Percentiles rank a stretch among this genome's conserved stretches.
phyloP scores from a whole-genome alignment of 2,797 vertebrate species.

The Oryzias sinensis region DNA sequence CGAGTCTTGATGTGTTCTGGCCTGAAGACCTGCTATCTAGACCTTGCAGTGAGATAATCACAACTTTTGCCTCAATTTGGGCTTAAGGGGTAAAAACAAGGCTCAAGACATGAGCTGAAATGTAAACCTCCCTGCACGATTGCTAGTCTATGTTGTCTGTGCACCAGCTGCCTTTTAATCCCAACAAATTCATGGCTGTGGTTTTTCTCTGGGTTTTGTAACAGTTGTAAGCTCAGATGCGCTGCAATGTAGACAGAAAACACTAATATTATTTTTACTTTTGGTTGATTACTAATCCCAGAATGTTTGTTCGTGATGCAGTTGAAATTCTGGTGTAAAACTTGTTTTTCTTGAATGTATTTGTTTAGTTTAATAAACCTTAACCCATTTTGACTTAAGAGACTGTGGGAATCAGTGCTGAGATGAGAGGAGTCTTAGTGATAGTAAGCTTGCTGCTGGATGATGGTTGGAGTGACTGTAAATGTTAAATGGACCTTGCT shows the following conservation, averaged over 20 bases:
- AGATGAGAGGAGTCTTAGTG: not conserved
- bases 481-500: too few relatives aligned
- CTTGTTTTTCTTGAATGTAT: not conserved
- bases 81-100: not conserved
- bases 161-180: not conserved
- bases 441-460: too few relatives aligned
- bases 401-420: not conserved
- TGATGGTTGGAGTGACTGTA: too few relatives aligned
- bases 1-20: not conserved
- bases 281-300: not conserved
- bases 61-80: not conserved
- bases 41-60: not conserved
- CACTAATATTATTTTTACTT: not conserved
- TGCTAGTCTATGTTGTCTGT: not conserved
- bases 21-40: not conserved
- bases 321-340: not conserved
- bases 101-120: not conserved
- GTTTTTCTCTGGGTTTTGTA: too few relatives aligned
- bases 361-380: not conserved
- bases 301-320: not conserved
- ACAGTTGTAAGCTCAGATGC: not conserved
- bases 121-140: not conserved
- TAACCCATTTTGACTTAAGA: not conserved
- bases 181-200: not conserved
- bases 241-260: not conserved